phyloP scores from a whole-genome alignment of 2,113 vertebrate genomes.

The Heloderma charlesbogerti region DNA sequence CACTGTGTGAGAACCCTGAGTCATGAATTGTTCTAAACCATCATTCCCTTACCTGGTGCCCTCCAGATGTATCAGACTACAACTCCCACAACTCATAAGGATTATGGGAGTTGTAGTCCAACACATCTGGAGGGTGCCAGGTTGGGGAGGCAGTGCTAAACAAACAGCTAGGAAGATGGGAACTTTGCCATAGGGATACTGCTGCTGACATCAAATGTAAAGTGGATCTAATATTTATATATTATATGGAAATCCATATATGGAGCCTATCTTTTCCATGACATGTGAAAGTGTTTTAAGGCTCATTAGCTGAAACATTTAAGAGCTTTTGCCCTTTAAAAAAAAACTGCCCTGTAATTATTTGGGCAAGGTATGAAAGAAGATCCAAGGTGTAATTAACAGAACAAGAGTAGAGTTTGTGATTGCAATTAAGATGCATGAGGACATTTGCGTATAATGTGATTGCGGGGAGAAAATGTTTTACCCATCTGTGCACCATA shows the following conservation, averaged over 20 bases:
- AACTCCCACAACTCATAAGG: no score
- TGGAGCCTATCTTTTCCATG: not conserved
- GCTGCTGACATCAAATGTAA: not conserved
- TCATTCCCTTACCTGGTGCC: no score
- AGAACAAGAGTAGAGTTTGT: not conserved
- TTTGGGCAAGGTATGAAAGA: not conserved
- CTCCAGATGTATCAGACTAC: no score
- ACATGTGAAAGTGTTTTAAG: not conserved
- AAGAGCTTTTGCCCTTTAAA: not conserved
- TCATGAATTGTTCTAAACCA: not conserved
- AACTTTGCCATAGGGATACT: not conserved
- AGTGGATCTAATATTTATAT: not conserved
- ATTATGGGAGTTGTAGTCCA: not conserved
- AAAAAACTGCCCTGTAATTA: not conserved
- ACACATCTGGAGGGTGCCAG: not conserved
- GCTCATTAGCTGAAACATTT: not conserved
- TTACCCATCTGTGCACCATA: not conserved
- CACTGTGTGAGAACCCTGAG: not conserved
- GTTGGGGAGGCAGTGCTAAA: not conserved
- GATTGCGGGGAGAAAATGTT: not conserved
- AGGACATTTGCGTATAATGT: not conserved
- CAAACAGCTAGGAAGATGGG: not conserved
- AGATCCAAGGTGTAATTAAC: not conserved
- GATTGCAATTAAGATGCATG: slow-evolving; percentile 2
- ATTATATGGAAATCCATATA: not conserved